Evolutionary conservation across 2,888 invertebrate genomes (phyloP).

Genomic region (Acanthosepion esculentum): DNA sequence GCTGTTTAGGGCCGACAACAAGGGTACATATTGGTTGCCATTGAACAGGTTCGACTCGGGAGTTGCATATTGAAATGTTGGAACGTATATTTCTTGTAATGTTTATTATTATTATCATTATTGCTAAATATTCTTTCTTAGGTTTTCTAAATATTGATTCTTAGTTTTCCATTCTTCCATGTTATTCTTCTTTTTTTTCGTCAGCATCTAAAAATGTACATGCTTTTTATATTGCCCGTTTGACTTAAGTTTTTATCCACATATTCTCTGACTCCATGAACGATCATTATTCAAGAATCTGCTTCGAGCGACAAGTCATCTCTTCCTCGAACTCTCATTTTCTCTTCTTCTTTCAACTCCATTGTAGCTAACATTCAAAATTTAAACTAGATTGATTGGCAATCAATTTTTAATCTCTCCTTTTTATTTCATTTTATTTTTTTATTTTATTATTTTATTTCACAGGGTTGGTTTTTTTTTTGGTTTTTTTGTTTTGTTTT

Average conservation of each 20-base stretch:
- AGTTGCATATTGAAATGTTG: rapidly evolving
- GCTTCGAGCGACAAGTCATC: background rate
- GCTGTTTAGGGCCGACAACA: no score
- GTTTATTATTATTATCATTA: background rate
- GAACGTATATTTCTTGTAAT: background rate
- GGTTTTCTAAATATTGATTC: background rate
- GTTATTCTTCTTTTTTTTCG: background rate
- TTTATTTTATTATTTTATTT: background rate
- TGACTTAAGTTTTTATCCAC: no score
- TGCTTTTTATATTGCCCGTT: no score
- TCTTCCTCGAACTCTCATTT: background rate
- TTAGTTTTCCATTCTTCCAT: no score
- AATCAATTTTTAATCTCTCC: background rate
- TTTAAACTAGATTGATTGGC: background rate
- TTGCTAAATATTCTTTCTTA: no score
- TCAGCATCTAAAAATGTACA: background rate
- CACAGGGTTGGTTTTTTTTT: background rate
- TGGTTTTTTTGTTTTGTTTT: background rate
- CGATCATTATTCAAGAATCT: background rate
- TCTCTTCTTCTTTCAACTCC: background rate
- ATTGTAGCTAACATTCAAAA: background rate
- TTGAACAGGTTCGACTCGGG: no score
- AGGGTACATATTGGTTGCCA: no score
- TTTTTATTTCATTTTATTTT: background rate
- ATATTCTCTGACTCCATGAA: background rate